phyloP scores from a whole-genome alignment of 1,140 invertebrate genomes.

The Drosophila sechellia region DNA sequence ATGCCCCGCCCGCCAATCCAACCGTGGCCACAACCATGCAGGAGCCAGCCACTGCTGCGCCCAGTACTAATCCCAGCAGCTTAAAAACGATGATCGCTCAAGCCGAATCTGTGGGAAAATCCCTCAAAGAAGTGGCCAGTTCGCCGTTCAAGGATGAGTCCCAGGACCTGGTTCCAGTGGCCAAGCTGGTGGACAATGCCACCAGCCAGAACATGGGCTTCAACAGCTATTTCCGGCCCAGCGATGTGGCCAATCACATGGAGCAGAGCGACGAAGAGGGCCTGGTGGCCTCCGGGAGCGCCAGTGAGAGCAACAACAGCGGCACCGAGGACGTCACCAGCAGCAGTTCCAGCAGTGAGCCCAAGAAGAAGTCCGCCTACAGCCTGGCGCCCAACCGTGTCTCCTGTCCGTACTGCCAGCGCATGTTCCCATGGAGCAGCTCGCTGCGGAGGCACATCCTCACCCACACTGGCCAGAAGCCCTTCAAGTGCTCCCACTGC shows the following conservation, averaged over 20 bases:
- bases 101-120: conserved; percentile 79
- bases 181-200: conserved; percentile 91
- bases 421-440: conserved; percentile 98
- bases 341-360: conserved; percentile 70
- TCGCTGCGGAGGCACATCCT: conserved; percentile 96
- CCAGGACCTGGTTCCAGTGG: conserved; percentile 90
- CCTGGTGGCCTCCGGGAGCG: conserved; percentile 88
- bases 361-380: conserved; percentile 95
- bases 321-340: conserved; percentile 89
- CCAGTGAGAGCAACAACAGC: conserved; percentile 92
- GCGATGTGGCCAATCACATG: conserved; percentile 84
- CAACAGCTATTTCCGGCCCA: conserved; percentile 87
- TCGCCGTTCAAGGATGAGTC: conserved; percentile 85
- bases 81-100: conserved; percentile 78
- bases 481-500: conserved; percentile 96
- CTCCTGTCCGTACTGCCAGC: conserved; percentile 94
- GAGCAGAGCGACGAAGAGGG: conserved; percentile 90
- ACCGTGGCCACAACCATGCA: conserved; percentile 1
- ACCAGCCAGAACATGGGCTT: conserved; percentile 88
- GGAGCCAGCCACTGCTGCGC: not conserved
- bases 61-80: conserved; percentile 26
- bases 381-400: conserved; percentile 96
- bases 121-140: conserved; percentile 78
- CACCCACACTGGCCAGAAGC: conserved; percentile 98
- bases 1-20: not conserved